Evolutionary conservation across 92 coral and sea anemone species (phyloP).

Genomic region (Anthopleura xanthogrammica): DNA sequence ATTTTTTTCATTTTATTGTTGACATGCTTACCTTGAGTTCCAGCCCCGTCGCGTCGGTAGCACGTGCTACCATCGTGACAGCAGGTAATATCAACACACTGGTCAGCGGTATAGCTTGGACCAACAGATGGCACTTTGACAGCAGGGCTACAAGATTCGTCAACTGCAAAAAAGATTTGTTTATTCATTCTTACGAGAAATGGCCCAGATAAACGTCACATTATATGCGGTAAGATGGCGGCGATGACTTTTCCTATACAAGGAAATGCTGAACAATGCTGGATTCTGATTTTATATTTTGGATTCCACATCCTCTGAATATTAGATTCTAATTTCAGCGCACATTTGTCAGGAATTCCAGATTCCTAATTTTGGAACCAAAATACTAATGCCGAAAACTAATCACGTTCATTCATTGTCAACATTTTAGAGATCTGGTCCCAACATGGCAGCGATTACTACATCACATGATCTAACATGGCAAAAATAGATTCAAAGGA

Average conservation of each 20-base stretch:
- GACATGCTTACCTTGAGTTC: slow-evolving; percentile 29
- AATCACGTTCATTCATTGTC: too few relatives aligned
- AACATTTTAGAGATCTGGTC: too few relatives aligned
- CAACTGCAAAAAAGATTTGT: not conserved
- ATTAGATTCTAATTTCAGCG: too few relatives aligned
- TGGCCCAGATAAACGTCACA: not conserved
- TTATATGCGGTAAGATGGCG: not conserved
- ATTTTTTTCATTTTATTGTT: not conserved
- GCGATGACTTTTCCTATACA: not conserved
- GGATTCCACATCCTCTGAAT: too few relatives aligned
- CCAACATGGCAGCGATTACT: too few relatives aligned
- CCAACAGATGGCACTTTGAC: slow-evolving; percentile 26
- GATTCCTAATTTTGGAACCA: too few relatives aligned
- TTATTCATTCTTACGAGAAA: not conserved
- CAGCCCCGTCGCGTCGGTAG: slow-evolving; percentile 27
- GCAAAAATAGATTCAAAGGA: not conserved
- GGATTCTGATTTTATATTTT: not conserved
- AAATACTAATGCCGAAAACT: too few relatives aligned
- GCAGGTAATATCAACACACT: slow-evolving; percentile 22
- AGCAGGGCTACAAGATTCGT: slow-evolving; percentile 19
- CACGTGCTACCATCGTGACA: slow-evolving; percentile 35
- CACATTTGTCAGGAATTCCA: too few relatives aligned
- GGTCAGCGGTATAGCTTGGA: not conserved
- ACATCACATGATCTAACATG: too few relatives aligned
- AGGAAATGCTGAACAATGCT: not conserved